A percentile compares a stretch with the other conserved stretches of the same genome.
These are phyloP conservation scores for Tachycineta bicolor DNA, from an alignment of 2,113 vertebrate genomes.

Conservation along the genomic window DNA sequence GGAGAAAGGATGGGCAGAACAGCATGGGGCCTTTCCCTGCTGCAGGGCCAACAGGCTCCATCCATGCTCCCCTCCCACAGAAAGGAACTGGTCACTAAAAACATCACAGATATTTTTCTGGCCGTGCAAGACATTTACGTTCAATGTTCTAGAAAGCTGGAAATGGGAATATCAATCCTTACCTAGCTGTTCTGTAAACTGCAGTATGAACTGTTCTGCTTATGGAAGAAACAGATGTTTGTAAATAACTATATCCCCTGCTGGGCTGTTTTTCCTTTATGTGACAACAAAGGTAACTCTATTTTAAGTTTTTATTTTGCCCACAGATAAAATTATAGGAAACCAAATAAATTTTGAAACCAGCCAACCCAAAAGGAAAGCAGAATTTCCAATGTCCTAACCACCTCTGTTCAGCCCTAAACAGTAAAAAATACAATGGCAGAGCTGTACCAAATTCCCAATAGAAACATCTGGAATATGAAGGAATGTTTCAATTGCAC, in stretches of 20 bases:
- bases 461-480: background rate
- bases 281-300: background rate
- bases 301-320: background rate
- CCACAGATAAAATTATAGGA: background rate
- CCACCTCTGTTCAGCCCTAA: background rate
- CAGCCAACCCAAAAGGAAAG: background rate
- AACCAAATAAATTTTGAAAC: background rate
- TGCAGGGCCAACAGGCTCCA: background rate
- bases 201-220: background rate
- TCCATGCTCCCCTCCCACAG: background rate
- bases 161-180: background rate
- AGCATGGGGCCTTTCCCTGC: background rate
- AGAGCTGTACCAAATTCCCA: background rate
- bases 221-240: background rate
- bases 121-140: background rate
- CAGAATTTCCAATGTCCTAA: background rate
- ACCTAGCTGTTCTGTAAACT: background rate
- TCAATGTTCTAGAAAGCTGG: conserved; percentile 10
- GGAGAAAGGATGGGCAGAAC: background rate
- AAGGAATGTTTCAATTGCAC: conserved; percentile 49
- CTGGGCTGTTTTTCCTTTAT: background rate
- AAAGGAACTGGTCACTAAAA: background rate
- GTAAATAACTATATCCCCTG: background rate
- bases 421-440: background rate
- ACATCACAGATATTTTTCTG: background rate